A percentile compares a stretch with the other conserved stretches of the same genome.
Evolutionary conservation across 1,140 invertebrate species (phyloP).

Genomic region (Belonocnema kinseyi): DNA sequence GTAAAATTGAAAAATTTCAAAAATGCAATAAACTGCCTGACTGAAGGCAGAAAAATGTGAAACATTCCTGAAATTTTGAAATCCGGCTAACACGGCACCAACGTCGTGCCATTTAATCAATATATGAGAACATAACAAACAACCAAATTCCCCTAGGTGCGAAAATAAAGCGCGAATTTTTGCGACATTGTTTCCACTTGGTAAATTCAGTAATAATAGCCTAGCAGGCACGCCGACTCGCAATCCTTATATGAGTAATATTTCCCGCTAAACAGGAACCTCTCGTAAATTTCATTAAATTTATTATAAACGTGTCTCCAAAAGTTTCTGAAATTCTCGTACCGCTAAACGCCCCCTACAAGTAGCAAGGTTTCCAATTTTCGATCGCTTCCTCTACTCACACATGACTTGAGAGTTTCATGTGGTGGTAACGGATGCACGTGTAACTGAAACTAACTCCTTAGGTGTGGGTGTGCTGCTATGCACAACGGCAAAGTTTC

Average conservation of each 20-base stretch:
- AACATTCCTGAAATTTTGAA: background rate
- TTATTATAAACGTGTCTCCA: slow-evolving; percentile 17
- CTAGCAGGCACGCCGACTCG: background rate
- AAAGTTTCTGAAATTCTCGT: slow-evolving; percentile 51
- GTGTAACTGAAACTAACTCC: background rate
- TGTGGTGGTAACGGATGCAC: slow-evolving; percentile 34
- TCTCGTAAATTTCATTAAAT: slow-evolving; percentile 19
- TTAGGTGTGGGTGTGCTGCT: background rate
- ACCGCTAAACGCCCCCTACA: slow-evolving; percentile 44
- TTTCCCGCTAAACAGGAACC: background rate
- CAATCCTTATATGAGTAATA: slow-evolving; percentile 3
- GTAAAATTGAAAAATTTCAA: slow-evolving; percentile 35
- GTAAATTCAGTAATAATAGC: slow-evolving; percentile 4
- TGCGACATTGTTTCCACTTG: background rate
- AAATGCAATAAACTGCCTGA: too few relatives aligned
- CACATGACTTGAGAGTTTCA: slow-evolving; percentile 37
- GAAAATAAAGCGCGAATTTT: background rate
- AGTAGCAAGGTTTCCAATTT: slow-evolving; percentile 56
- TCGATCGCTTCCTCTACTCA: slow-evolving; percentile 54
- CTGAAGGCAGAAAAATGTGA: background rate
- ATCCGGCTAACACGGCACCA: background rate
- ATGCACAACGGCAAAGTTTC: slow-evolving; percentile 43
- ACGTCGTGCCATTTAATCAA: background rate
- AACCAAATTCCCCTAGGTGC: background rate
- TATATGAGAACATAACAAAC: background rate